Evolutionary conservation across 2,797 vertebrate species (phyloP), one percentile per base, ranked within the genome.

Genomic region (Poeciliopsis presidionis): DNA sequence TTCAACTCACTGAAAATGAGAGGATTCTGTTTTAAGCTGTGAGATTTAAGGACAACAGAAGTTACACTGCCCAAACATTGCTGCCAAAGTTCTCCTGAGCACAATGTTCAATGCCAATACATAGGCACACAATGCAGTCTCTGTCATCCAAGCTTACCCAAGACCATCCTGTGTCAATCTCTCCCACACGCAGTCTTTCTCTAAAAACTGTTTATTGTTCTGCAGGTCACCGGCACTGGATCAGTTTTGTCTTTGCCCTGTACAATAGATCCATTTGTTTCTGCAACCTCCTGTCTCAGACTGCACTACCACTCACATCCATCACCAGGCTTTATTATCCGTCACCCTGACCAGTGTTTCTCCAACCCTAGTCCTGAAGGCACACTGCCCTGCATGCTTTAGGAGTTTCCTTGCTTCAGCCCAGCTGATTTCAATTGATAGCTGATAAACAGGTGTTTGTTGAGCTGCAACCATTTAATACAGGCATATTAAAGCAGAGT

Each of bases 221-320:
- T 82, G 69, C 39, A 61, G 76, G 73, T 82, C 77, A 76, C 78
- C 70, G 51, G 70, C 51, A 25, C 78, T 82, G 76, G 59, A 81
- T 84, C 70, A 61, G 78, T 75, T 77, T 69, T 57, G 75, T 84
- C 87, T 77, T 75, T 43, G 65, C 11, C 76, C 79, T 85, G 80
- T 90, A 86, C 91, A 86, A 89, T 86, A 87, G 86, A 89, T 89
- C 88, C 86, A 93, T 92, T 84, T 75, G 82, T 89, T 88, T 94
- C 74, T 92, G 89, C 89, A 85, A 88, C 69, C 72, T 63, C 72
- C n/a, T 36, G 73, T 79, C 49, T 25, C 65, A 81, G 81, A 76
- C 71, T 57, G 43, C 65, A 77, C 33, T 74, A 72, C 49, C 75
- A 67, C 57, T 71, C 70, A 51, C 78, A 73, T 67, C 75, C 70